Conservation (phyloP, 2,797 vertebrate species). For the Coranthus polyacanthus region DNA sequence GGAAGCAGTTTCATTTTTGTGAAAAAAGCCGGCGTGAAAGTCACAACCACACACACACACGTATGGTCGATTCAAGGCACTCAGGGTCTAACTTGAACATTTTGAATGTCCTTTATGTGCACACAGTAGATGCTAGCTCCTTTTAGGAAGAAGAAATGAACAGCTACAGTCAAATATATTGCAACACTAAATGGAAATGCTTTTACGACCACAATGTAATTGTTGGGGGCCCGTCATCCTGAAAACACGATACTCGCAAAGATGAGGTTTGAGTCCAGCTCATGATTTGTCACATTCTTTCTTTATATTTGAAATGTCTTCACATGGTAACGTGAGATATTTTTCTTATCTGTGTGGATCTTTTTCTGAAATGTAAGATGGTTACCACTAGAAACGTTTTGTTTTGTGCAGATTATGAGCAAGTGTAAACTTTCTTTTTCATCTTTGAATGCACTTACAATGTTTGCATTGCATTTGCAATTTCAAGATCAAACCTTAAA, state of each 20-base stretch:
- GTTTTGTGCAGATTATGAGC: background rate
- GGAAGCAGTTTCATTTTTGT: slow-evolving; percentile 16
- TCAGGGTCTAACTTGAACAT: slow-evolving; percentile 4
- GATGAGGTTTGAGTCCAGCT: slow-evolving; percentile 71
- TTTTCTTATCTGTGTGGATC: background rate
- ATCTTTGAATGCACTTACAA: background rate
- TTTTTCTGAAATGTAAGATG: background rate
- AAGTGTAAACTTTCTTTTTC: slow-evolving; percentile 11
- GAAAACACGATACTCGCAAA: slow-evolving; percentile 14
- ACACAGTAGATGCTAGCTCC: background rate
- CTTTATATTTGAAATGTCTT: slow-evolving; percentile 10
- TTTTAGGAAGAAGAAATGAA: background rate
- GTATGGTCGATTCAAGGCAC: slow-evolving; percentile 40
- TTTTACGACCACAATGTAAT: slow-evolving; percentile 21
- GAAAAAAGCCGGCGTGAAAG: too few relatives aligned
- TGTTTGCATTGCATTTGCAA: background rate
- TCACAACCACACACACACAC: slow-evolving; percentile 14
- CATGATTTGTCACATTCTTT: slow-evolving; percentile 34
- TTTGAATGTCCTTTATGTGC: slow-evolving; percentile 1
- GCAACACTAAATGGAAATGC: slow-evolving; percentile 14
- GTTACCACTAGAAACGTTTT: slow-evolving; percentile 1
- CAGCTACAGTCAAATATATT: background rate
- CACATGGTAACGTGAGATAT: background rate
- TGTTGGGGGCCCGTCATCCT: background rate
- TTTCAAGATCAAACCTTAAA: background rate